Conservation (phyloP, 2,797 vertebrate genomes). For the Cephalopachus bancanus region DNA sequence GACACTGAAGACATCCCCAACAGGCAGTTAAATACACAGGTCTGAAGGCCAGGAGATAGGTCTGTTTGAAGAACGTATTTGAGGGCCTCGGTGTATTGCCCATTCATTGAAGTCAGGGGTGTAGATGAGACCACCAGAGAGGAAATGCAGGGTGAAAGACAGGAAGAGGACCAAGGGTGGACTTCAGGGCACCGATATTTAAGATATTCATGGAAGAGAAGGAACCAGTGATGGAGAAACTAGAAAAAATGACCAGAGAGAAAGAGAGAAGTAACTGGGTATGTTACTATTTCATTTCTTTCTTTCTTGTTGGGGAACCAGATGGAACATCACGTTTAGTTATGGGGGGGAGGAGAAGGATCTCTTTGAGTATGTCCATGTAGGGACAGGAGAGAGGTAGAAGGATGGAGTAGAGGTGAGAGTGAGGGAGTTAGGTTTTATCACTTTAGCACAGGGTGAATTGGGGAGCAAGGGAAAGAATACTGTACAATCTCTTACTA, state of each 20-base stretch:
- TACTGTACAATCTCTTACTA: rapidly evolving
- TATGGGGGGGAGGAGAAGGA: neutral
- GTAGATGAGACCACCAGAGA: neutral
- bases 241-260: neutral
- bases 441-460: neutral
- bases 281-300: neutral
- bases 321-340: neutral
- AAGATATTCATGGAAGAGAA: neutral
- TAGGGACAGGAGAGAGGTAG: neutral
- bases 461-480: neutral
- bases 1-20: neutral
- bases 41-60: neutral
- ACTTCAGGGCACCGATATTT: neutral
- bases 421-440: neutral
- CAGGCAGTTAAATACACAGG: neutral
- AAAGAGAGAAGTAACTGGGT: neutral
- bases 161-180: neutral
- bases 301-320: neutral
- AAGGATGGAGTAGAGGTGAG: no score
- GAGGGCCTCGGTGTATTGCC: neutral
- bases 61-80: neutral
- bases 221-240: neutral
- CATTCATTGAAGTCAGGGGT: neutral
- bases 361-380: neutral
- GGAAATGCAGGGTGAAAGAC: neutral